Percentiles rank a stretch among this genome's conserved stretches.
These are phyloP conservation scores for Drosophila ustulata DNA, from an alignment of 2,888 invertebrate genomes.

Conservation along the genomic window DNA sequence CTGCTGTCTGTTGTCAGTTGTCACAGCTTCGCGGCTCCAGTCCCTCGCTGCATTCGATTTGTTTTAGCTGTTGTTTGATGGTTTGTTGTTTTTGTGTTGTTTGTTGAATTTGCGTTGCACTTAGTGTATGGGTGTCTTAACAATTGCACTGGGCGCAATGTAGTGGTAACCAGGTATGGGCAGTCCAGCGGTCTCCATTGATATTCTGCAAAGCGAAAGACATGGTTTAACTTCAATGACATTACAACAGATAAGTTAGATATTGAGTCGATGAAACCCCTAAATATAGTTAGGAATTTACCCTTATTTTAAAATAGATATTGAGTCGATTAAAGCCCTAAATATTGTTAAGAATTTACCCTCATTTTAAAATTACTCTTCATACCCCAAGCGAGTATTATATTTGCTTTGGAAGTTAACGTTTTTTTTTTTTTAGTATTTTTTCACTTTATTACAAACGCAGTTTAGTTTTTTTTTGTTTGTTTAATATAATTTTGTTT, in stretches of 20 bases:
- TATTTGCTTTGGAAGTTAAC: background rate
- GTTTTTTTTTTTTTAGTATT: constrained; percentile 41
- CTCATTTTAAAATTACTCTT: background rate
- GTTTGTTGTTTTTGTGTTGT: constrained; percentile 37
- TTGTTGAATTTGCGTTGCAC: constrained; percentile 49
- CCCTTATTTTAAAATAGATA: background rate
- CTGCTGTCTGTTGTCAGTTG: constrained; percentile 22
- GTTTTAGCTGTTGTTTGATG: constrained; percentile 21
- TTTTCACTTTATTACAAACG: constrained; percentile 73
- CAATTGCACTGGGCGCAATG: constrained; percentile 96
- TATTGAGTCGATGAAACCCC: background rate
- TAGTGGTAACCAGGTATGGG: constrained; percentile 96
- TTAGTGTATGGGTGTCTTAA: constrained; percentile 96
- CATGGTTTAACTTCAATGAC: background rate
- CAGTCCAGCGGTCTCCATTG: constrained; percentile 96
- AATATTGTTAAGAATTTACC: background rate
- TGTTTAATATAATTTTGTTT: constrained; percentile 52
- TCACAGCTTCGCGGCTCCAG: constrained; percentile 29
- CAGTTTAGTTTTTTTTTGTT: constrained; percentile 24
- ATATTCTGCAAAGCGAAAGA: constrained; percentile 90
- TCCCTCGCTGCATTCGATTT: constrained; percentile 43
- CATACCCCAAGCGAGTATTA: background rate
- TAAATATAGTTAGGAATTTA: background rate
- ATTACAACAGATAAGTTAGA: background rate
- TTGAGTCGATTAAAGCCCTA: background rate